These are phyloP conservation scores for Brachionus manjavacas DNA, from an alignment of 1,140 invertebrate species.

Conservation along the genomic window DNA sequence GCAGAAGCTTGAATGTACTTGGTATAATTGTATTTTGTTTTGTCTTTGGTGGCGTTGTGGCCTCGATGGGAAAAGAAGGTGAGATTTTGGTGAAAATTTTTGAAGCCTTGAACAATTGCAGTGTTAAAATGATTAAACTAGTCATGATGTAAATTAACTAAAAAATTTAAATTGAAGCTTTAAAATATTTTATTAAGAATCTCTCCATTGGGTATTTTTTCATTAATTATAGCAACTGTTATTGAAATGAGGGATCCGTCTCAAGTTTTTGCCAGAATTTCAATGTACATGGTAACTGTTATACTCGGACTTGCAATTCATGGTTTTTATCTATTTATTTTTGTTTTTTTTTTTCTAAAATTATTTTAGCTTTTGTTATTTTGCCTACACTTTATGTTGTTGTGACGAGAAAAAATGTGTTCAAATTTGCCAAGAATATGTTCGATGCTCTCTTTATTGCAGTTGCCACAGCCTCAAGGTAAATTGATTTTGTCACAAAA, in stretches of 20 bases:
- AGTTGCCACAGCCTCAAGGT: constrained; percentile 56
- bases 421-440: constrained; percentile 48
- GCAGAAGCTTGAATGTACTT: constrained; percentile 33
- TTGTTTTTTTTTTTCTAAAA: not conserved
- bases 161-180: not conserved
- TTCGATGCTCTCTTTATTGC: constrained; percentile 53
- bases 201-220: constrained; percentile 24
- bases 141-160: constrained; percentile 42
- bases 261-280: constrained; percentile 44
- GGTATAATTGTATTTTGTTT: constrained; percentile 39
- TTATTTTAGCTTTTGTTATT: constrained; percentile 47
- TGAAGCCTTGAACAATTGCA: constrained; percentile 1
- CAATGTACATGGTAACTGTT: constrained; percentile 52
- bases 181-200: not conserved
- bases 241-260: constrained; percentile 45
- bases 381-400: constrained; percentile 53
- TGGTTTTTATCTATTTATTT: constrained; percentile 56
- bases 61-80: constrained; percentile 3
- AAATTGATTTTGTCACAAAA: not conserved
- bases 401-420: constrained; percentile 51
- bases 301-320: constrained; percentile 52
- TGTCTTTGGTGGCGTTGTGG: constrained; percentile 23
- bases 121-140: constrained; percentile 13
- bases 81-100: constrained; percentile 21
- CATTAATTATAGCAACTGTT: constrained; percentile 43